A percentile compares a stretch with the other conserved stretches of the same genome.
These are phyloP conservation scores for Drosophila rellima DNA, from an alignment of 2,888 invertebrate genomes.

Conservation along the genomic window DNA sequence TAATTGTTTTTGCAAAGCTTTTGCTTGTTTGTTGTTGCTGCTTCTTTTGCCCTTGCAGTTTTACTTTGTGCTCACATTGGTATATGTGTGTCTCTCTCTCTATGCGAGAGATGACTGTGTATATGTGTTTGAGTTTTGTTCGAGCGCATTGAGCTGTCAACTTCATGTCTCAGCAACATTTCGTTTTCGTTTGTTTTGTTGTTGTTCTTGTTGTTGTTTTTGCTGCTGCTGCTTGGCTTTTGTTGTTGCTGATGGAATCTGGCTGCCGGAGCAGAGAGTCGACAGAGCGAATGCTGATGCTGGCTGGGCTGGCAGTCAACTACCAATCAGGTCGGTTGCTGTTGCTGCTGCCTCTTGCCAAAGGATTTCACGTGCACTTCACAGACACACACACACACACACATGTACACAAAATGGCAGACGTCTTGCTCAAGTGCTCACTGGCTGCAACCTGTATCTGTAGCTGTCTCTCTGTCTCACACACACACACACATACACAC, in stretches of 20 bases:
- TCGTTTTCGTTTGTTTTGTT: constrained; percentile 78
- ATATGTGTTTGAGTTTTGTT: constrained; percentile 72
- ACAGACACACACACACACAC: constrained; percentile 38
- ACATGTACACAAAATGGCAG: constrained; percentile 71
- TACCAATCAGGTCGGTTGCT: constrained; percentile 83
- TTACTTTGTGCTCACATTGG: constrained; percentile 49
- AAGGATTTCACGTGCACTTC: constrained; percentile 79
- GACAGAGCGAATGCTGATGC: constrained; percentile 66
- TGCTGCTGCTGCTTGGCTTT: constrained; percentile 55
- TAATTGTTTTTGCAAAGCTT: constrained; percentile 39
- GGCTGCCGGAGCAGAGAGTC: constrained; percentile 39
- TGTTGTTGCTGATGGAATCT: constrained; percentile 80
- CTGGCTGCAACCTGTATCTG: constrained; percentile 67
- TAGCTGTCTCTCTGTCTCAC: constrained; percentile 28
- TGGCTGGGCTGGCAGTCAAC: constrained; percentile 63
- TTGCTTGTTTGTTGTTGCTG: constrained; percentile 27
- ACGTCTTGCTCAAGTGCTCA: constrained; percentile 71
- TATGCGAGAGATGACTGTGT: constrained; percentile 29
- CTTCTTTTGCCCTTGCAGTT: constrained; percentile 53
- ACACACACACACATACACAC: constrained; percentile 26
- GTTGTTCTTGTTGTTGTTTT: constrained; percentile 47
- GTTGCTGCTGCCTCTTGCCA: constrained; percentile 73
- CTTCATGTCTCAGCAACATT: constrained; percentile 83
- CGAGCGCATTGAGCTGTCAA: constrained; percentile 84
- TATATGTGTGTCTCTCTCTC: constrained; percentile 31